A percentile compares a stretch with the other conserved stretches of the same genome.
phyloP scores from a whole-genome alignment of 2,113 vertebrate genomes.

The Lepisosteus oculatus region DNA sequence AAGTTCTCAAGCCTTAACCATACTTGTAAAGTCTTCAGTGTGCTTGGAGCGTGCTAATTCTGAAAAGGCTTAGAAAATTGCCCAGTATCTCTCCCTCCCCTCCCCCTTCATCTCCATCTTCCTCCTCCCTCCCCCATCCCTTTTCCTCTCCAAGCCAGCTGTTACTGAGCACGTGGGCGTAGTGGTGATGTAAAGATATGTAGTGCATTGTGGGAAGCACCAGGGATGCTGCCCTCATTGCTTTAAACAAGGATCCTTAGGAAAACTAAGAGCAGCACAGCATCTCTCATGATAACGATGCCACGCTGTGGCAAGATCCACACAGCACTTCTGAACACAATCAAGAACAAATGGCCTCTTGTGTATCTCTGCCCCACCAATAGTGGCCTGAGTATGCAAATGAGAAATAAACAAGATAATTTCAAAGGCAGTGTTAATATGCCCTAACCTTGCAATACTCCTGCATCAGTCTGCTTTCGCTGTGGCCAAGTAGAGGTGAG shows the following conservation, averaged over 20 bases:
- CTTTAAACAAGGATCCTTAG: constrained; percentile 50
- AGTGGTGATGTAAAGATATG: constrained; percentile 52
- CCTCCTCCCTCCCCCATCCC: constrained; percentile 49
- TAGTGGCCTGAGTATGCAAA: neutral
- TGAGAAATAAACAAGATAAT: constrained; percentile 11
- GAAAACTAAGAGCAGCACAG: too few species aligned
- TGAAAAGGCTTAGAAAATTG: too few species aligned
- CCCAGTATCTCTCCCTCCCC: neutral
- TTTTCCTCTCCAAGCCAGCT: constrained; percentile 36
- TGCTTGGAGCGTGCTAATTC: too few species aligned
- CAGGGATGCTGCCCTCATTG: constrained; percentile 50
- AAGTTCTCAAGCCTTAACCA: too few species aligned
- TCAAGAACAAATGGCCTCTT: neutral
- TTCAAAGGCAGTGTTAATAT: neutral
- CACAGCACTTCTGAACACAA: neutral
- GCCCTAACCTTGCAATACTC: neutral
- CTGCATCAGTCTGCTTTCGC: neutral
- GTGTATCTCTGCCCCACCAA: neutral
- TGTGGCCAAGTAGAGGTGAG: neutral
- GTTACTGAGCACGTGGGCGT: constrained; percentile 57
- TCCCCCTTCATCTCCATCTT: neutral
- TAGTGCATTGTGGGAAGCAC: constrained; percentile 63
- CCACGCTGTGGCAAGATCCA: neutral
- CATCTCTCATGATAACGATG: neutral
- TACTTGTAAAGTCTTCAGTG: too few species aligned